Percentiles rank a stretch among this genome's conserved stretches.
Conservation (phyloP, 2,888 invertebrate genomes). For the Drosophila robusta region DNA sequence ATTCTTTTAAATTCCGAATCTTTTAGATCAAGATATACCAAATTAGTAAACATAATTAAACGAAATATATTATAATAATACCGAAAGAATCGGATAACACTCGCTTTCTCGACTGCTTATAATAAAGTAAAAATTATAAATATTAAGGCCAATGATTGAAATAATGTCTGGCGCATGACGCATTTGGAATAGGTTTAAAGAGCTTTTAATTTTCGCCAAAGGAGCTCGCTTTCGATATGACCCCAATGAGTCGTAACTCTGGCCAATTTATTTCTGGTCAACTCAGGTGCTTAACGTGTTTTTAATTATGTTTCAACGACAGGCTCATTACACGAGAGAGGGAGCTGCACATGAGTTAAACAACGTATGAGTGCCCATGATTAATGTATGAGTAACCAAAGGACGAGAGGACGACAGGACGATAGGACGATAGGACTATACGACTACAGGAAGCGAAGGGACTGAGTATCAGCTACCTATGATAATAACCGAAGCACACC, state of each 20-base stretch:
- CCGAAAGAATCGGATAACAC: no score
- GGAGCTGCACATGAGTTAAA: slow-evolving; percentile 40
- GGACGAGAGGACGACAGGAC: slow-evolving; percentile 14
- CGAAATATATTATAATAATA: no score
- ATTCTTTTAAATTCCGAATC: no score
- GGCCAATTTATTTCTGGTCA: slow-evolving; percentile 49
- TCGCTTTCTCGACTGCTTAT: no score
- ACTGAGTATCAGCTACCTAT: slow-evolving; percentile 23
- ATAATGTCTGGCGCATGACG: no score
- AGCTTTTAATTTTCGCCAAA: slow-evolving; percentile 9
- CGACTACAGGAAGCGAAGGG: slow-evolving; percentile 6
- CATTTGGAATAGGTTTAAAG: not conserved
- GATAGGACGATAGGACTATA: slow-evolving; percentile 5
- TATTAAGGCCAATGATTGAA: no score
- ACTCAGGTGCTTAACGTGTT: slow-evolving; percentile 57
- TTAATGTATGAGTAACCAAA: slow-evolving; percentile 60
- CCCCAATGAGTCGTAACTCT: slow-evolving; percentile 13
- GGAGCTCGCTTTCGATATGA: not conserved
- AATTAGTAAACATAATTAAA: no score
- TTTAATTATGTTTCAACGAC: slow-evolving; percentile 72
- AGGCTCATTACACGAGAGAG: slow-evolving; percentile 49
- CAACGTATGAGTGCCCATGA: slow-evolving; percentile 40
- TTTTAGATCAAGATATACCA: no score
- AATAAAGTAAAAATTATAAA: no score
- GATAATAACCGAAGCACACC: slow-evolving; percentile 39